Base-by-base conservation (phyloP, 2,797 vertebrate genomes). In the Xyrichtys novacula region DNA sequence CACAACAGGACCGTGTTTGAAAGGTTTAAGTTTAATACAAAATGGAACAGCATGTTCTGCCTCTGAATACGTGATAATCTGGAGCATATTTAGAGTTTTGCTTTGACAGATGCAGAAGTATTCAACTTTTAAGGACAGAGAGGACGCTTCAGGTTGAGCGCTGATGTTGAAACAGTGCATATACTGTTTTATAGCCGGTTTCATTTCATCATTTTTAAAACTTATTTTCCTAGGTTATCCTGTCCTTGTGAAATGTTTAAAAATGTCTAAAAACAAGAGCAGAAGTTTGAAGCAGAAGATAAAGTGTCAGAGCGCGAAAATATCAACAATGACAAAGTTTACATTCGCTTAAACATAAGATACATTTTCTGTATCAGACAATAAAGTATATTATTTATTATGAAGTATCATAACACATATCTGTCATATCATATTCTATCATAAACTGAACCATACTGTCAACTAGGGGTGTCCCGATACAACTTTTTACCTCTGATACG, bases 1-100 rank as follows among this genome's bases (percentile, higher is more conserved):
- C 48, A 71, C 46, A 55, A 44, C 34, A 68, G 29, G 50, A 46
- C 14, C 50, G 15, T 0, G 2, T 68, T n/a, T 48, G 3, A 32
- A 54, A 52, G 14, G 67, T 53, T 31, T 42, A 31, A 44, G 25
- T 6, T 14, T 14, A 36, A 15, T 12, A 2, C 11, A 22, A 54
- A 61, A 39, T 34, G 4, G 23, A 60, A 53, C 23, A 31, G 3
- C 7, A 52, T 40, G 26, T 17, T 12, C 29, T 26, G 4, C 49
- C 3, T 34, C 28, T 12, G 38, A 40, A 59, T 19, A 36, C 16
- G 20, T 49, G 1, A 44, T 16, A 6, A 46, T 46, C 31, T 42
- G 4, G 36, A 22, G 17, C n/a, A 39, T 32, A 15, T 48, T 7
- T 3, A 47, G 5, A 3, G n/a, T 11, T 50, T 43, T n/a, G 47